Base-by-base conservation (phyloP, 2,113 vertebrate species). In the Mesembrinibis cayennensis region DNA sequence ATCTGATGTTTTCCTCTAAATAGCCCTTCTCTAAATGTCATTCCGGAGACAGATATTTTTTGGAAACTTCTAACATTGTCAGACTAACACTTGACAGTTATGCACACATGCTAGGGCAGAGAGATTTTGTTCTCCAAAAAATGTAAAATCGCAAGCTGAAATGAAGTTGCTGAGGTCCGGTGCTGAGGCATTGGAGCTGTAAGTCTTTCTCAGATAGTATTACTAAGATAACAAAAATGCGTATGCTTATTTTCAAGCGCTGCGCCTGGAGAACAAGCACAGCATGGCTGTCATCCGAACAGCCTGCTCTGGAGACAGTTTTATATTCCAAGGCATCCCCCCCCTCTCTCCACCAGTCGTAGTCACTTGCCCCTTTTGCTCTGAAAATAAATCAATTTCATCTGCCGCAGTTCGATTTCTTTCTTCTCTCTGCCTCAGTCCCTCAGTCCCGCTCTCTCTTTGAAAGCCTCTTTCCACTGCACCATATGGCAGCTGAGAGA, bases 401-500 rank as follows among this genome's bases (percentile, higher is more conserved):
- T 98, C 98, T 98, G 98, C 96, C 0, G 18, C 61, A 18, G 53
- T 95, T 96, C 91, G 50, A 80, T 95, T 93, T 95, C 97, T 97
- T 97, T 98, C 96, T 97, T 97, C 93, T 83, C 62, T 70, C 83
- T 67, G 93, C 93, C 90, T 96, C 71, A 53, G 73, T 38, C 87
- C 69, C 65, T 15, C 56, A 20, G 74, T 69, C 92, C 78, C 61
- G 16, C 97, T 93, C 96, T 72, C 61, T 62, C 96, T 95, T 97
- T 98, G 95, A 98, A 97, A 97, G 95, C 69, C 38, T 74, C 93
- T 83, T 95, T 95, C 97, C 95, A 72, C 90, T 13, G 96, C 96
- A 98, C 98, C 99, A 99, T 99, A 99, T 99, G 99, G 99, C 98
- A 99, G 98, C 98, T 99, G 98, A 98, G 98, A 97, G 98, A 95